phyloP scores from a whole-genome alignment of 2,888 invertebrate species.

The Actias luna region DNA sequence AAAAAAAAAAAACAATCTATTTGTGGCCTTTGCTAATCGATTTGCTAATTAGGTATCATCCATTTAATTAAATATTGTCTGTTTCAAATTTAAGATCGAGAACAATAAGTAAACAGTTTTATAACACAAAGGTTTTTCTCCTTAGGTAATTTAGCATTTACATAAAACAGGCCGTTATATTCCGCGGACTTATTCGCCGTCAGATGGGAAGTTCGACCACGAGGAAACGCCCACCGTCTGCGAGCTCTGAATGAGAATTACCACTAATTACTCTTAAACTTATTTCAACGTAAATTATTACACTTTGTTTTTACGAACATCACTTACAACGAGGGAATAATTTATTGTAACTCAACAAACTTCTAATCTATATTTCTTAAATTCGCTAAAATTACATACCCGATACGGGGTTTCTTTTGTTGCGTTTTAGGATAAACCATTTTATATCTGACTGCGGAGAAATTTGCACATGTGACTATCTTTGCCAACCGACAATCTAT shows the following conservation, averaged over 20 bases:
- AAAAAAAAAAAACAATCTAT: too few species aligned
- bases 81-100: not conserved
- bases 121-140: not conserved
- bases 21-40: too few species aligned
- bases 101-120: not conserved
- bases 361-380: not conserved
- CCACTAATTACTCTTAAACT: slow-evolving; percentile 1
- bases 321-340: not conserved
- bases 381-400: not conserved
- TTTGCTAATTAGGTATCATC: too few species aligned
- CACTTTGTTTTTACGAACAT: not conserved
- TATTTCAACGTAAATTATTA: slow-evolving; percentile 3
- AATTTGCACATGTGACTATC: too few species aligned
- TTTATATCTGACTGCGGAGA: too few species aligned
- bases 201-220: slow-evolving; percentile 13
- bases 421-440: too few species aligned
- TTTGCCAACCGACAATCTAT: too few species aligned
- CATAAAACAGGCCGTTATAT: slow-evolving; percentile 10
- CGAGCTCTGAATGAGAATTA: slow-evolving; percentile 4
- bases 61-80: not conserved
- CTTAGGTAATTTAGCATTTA: slow-evolving; percentile 14
- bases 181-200: slow-evolving; percentile 7
- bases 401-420: too few species aligned
- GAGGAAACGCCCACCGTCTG: not conserved
- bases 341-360: not conserved